These are phyloP conservation scores for Pygocentrus nattereri DNA, from an alignment of 2,797 vertebrate genomes.

Conservation along the genomic window DNA sequence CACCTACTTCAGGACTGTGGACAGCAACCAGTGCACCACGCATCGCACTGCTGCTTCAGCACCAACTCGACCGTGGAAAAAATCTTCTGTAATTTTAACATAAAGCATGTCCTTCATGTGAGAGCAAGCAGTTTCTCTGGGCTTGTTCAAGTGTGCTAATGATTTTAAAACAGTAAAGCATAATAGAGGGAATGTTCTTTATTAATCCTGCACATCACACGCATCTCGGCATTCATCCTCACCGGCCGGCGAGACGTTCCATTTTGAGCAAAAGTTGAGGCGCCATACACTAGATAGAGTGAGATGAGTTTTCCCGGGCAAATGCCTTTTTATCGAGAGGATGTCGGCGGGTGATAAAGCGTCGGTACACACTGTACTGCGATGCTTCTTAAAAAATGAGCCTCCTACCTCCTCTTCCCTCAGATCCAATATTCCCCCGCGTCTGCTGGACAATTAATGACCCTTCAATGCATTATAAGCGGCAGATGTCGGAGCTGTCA, in stretches of 20 bases:
- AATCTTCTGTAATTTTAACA: not conserved
- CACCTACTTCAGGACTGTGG: not conserved
- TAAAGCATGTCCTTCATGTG: too few species aligned
- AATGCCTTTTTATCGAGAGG: constrained; percentile 52
- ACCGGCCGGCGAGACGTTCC: constrained; percentile 15
- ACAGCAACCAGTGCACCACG: not conserved
- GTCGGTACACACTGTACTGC: constrained; percentile 6
- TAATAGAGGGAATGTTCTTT: too few species aligned
- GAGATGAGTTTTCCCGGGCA: constrained; percentile 39
- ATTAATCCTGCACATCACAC: not conserved
- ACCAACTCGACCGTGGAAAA: not conserved
- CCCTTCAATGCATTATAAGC: constrained; percentile 62
- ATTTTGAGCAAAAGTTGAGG: constrained; percentile 47
- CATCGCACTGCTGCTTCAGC: not conserved
- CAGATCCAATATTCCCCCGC: constrained; percentile 46
- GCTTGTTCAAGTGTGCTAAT: not conserved
- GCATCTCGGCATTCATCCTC: constrained; percentile 17
- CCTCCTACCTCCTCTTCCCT: constrained; percentile 44
- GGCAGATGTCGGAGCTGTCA: constrained; percentile 56
- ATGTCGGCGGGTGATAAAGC: constrained; percentile 52
- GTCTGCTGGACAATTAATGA: constrained; percentile 67
- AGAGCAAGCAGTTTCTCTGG: too few species aligned
- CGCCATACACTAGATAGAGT: constrained; percentile 38
- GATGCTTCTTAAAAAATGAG: constrained; percentile 45
- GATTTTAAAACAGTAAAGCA: too few species aligned